Evolutionary conservation across 2,797 vertebrate genomes (phyloP).

Genomic region (Tangara arthus): DNA sequence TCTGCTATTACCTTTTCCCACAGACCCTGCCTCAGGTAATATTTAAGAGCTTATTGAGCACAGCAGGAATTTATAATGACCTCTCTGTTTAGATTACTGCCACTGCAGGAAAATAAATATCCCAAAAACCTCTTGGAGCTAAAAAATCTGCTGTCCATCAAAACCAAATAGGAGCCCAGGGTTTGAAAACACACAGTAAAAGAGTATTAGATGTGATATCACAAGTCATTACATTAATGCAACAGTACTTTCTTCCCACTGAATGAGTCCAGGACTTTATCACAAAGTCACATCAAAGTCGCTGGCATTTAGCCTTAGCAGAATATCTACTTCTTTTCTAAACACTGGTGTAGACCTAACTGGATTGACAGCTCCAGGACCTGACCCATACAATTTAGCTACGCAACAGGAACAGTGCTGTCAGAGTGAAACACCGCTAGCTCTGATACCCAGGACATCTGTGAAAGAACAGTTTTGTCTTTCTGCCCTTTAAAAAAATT

Average conservation of each 20-base stretch:
- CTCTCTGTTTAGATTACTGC: not conserved
- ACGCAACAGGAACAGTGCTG: not conserved
- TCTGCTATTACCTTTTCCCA: not conserved
- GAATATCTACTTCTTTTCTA: not conserved
- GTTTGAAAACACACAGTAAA: not conserved
- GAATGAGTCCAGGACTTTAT: not conserved
- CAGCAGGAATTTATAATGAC: not conserved
- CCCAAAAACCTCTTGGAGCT: not conserved
- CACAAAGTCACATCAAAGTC: not conserved
- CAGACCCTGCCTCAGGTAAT: not conserved
- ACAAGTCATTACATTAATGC: not conserved
- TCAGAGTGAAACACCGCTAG: not conserved
- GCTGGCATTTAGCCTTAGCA: not conserved
- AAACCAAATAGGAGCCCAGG: not conserved
- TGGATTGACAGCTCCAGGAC: constrained; percentile 1
- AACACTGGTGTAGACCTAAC: not conserved
- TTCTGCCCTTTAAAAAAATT: not conserved
- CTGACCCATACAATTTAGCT: not conserved
- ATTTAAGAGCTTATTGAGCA: not conserved
- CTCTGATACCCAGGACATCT: not conserved
- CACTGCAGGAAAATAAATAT: not conserved
- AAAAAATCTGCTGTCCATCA: not conserved
- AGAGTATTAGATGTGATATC: not conserved
- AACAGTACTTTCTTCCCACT: not conserved
- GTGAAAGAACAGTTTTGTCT: not conserved